These are phyloP conservation scores for Promerops cafer DNA, from an alignment of 2,113 vertebrate genomes.

Conservation along the genomic window DNA sequence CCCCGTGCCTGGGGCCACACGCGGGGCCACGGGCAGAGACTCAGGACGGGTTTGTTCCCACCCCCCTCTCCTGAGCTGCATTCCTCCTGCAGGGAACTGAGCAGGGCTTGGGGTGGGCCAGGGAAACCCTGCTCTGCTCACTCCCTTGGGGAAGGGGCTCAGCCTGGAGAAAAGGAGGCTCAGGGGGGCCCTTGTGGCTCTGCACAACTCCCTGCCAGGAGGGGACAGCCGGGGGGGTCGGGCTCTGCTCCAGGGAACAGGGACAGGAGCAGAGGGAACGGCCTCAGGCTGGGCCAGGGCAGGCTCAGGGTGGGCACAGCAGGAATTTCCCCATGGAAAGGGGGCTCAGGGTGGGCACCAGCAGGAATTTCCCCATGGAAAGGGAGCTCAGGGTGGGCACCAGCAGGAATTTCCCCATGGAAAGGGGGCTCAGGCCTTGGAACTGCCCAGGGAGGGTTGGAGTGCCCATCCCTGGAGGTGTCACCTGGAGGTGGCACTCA, in stretches of 20 bases:
- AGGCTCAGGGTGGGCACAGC: not conserved
- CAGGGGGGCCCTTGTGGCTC: not conserved
- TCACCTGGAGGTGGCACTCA: not conserved
- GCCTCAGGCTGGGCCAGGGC: not conserved
- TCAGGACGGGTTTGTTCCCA: not conserved
- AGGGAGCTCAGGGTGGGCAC: not conserved
- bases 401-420: not conserved
- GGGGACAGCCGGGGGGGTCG: not conserved
- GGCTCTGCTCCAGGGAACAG: not conserved
- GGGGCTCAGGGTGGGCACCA: not conserved
- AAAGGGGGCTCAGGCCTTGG: not conserved
- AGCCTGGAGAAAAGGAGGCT: not conserved
- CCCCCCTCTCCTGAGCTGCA: not conserved
- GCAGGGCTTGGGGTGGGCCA: too few species aligned
- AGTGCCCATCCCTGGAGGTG: not conserved
- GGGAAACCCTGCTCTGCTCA: not conserved
- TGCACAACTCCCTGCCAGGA: not conserved
- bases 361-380: not conserved
- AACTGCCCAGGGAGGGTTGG: not conserved
- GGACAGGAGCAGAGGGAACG: not conserved
- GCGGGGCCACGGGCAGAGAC: too few species aligned
- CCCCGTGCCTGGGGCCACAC: fast-evolving
- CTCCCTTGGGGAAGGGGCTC: not conserved
- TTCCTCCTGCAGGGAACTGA: not conserved
- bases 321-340: not conserved